Conservation (phyloP, 2,797 vertebrate genomes). For the Malurus splendens region DNA sequence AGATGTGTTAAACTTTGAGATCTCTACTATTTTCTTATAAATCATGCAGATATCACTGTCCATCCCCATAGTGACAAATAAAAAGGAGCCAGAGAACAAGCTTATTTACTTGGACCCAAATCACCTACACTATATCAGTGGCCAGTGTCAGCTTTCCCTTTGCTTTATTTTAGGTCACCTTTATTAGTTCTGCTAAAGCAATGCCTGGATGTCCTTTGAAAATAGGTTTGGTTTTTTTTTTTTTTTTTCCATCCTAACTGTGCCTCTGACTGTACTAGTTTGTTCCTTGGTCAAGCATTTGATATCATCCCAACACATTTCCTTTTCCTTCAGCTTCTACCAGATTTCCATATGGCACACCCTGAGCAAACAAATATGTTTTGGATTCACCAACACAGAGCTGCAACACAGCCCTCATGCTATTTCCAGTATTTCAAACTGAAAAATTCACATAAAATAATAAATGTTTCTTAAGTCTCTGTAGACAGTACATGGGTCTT, state of each 20-base stretch:
- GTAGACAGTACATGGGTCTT: neutral
- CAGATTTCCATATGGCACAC: neutral
- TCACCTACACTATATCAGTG: too few relatives aligned
- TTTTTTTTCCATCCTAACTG: neutral
- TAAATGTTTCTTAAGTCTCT: neutral
- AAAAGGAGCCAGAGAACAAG: neutral
- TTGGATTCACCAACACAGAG: neutral
- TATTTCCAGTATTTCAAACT: neutral
- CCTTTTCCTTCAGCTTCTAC: neutral
- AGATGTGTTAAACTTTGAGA: neutral
- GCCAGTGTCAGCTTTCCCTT: neutral
- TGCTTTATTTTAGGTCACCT: neutral
- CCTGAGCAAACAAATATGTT: neutral
- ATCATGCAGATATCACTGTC: neutral
- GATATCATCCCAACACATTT: neutral
- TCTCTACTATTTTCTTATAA: neutral
- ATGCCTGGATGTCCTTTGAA: neutral
- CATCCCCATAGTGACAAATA: neutral
- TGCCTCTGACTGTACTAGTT: neutral
- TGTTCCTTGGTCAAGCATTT: neutral
- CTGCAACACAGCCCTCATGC: neutral
- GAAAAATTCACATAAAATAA: neutral
- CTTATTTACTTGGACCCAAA: neutral
- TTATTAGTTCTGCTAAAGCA: neutral
- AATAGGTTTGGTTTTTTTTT: neutral